phyloP scores from a whole-genome alignment of 2,797 vertebrate genomes.

The Alexandromys oeconomus region DNA sequence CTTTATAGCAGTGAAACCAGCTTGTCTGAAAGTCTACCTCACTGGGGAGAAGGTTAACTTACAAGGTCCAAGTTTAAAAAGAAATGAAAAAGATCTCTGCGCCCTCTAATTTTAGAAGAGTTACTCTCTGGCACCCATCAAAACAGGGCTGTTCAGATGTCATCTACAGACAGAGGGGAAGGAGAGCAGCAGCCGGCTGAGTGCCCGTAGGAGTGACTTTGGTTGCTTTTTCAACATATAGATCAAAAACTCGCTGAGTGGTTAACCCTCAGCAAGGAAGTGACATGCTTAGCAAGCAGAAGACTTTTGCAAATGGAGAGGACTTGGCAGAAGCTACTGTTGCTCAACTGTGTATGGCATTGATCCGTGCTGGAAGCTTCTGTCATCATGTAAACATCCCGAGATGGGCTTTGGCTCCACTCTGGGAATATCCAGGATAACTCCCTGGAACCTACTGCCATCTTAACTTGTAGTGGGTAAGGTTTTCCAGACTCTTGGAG shows the following conservation, averaged over 20 bases:
- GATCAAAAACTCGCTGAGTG: slow-evolving; percentile 66
- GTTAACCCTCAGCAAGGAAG: slow-evolving; percentile 64
- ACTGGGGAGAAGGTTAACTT: slow-evolving; percentile 57
- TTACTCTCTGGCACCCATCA: slow-evolving; percentile 46
- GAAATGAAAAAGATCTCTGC: slow-evolving; percentile 25
- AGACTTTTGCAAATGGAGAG: slow-evolving; percentile 33
- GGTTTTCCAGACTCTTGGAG: neutral
- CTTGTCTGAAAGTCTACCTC: slow-evolving; percentile 26
- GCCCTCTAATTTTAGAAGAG: slow-evolving; percentile 71
- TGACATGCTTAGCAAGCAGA: neutral
- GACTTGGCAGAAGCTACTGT: neutral
- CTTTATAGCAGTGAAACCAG: slow-evolving; percentile 58
- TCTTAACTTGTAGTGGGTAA: neutral
- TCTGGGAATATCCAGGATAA: neutral
- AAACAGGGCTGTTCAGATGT: slow-evolving; percentile 40
- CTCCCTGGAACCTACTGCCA: neutral
- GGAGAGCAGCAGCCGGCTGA: neutral
- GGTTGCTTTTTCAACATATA: slow-evolving; percentile 55
- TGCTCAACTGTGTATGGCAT: neutral
- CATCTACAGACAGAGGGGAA: slow-evolving; percentile 49
- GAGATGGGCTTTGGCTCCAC: neutral
- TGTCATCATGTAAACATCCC: neutral
- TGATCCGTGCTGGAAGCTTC: slow-evolving; percentile 25
- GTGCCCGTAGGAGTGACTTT: neutral
- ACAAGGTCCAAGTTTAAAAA: slow-evolving; percentile 33